phyloP scores from a whole-genome alignment of 2,888 invertebrate genomes.

The Bugulina stolonifera region DNA sequence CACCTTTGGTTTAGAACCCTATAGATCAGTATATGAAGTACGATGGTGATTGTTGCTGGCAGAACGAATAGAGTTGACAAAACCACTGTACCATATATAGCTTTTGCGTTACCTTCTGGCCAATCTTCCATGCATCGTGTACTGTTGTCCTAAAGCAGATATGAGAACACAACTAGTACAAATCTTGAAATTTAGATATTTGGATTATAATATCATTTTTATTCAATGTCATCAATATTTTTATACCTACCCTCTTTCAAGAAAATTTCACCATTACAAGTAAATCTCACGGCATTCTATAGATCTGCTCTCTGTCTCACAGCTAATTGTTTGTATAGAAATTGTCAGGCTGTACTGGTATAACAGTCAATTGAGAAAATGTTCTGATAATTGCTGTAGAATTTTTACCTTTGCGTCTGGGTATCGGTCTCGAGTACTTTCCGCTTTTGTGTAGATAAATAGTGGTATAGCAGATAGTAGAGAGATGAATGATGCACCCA shows the following conservation, averaged over 20 bases:
- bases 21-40: background rate
- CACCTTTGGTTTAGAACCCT: slow-evolving; percentile 9
- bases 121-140: background rate
- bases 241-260: no score
- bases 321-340: no score
- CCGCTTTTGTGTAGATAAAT: slow-evolving; percentile 37
- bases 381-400: no score
- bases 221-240: background rate
- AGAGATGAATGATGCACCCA: slow-evolving; percentile 30
- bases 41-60: background rate
- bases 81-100: background rate
- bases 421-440: background rate
- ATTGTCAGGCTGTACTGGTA: no score
- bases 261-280: no score
- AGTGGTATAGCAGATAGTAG: slow-evolving; percentile 42
- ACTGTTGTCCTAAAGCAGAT: background rate
- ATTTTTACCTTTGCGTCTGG: no score
- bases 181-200: no score
- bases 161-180: no score
- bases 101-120: background rate
- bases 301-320: no score
- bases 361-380: no score
- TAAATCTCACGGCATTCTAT: no score
- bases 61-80: background rate
- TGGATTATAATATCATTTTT: no score